phyloP scores from a whole-genome alignment of 2,113 vertebrate species.

The Gymnocephalus cernua region DNA sequence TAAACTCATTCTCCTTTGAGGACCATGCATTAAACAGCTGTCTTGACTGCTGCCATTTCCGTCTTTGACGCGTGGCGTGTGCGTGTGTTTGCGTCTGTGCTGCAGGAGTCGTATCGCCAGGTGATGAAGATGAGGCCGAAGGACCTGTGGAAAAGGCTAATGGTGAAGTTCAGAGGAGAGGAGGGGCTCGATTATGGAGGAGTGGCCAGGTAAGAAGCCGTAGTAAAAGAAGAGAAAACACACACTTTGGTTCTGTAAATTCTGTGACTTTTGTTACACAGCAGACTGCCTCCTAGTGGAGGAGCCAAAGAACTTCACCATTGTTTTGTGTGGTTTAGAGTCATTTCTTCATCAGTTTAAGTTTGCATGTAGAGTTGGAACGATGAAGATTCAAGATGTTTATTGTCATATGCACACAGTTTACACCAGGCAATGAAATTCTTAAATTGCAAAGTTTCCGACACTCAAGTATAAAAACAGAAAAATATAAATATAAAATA shows the following conservation, averaged over 20 bases:
- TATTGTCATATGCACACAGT: too few relatives aligned
- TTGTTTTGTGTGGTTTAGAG: neutral
- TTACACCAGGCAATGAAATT: too few relatives aligned
- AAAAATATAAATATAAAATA: too few relatives aligned
- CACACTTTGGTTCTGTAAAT: neutral
- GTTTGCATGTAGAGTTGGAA: too few relatives aligned
- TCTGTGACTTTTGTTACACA: neutral
- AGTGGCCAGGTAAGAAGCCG: constrained; percentile 91
- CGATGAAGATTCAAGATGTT: too few relatives aligned
- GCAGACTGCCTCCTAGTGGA: constrained; percentile 55
- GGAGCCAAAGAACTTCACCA: neutral
- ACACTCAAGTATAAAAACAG: too few relatives aligned
- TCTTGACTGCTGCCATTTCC: neutral
- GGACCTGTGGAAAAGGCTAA: constrained; percentile 98
- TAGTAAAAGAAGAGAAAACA: neutral
- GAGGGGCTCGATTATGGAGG: constrained; percentile 99
- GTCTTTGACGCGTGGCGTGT: constrained; percentile 2
- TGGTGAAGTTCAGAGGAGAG: constrained; percentile 99
- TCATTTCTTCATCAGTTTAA: neutral
- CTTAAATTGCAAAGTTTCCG: too few relatives aligned
- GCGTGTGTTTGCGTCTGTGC: neutral
- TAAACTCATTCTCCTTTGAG: neutral
- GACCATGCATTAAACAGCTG: neutral
- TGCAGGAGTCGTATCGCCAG: constrained; percentile 96
- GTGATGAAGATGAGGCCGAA: constrained; percentile 99